Conservation (phyloP, 2,797 vertebrate genomes). For the Astyanax mexicanus region DNA sequence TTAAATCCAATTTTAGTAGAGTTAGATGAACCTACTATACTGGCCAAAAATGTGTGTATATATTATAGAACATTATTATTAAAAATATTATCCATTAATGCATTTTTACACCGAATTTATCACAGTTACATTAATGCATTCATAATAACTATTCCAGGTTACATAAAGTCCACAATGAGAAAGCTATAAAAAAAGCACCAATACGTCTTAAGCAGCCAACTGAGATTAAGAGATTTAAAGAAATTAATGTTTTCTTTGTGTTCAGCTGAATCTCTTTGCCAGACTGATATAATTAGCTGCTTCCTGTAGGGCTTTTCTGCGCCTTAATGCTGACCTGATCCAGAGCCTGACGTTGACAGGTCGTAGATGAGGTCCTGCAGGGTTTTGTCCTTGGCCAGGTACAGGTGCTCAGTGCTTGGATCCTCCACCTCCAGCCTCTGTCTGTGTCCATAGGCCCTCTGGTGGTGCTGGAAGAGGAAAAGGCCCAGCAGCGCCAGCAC, state of each 20-base stretch:
- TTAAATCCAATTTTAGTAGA: too few species aligned
- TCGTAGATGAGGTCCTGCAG: slow-evolving; percentile 95
- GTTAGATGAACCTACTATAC: too few species aligned
- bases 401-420: slow-evolving; percentile 93
- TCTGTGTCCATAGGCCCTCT: slow-evolving; percentile 90
- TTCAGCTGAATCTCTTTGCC: neutral
- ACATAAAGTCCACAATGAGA: neutral
- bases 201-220: neutral
- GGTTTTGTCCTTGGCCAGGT: slow-evolving; percentile 93
- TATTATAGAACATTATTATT: too few species aligned
- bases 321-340: slow-evolving; percentile 83
- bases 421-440: slow-evolving; percentile 93
- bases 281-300: neutral
- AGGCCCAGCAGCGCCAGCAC: slow-evolving; percentile 86
- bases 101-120: too few species aligned
- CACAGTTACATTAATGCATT: too few species aligned
- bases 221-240: neutral
- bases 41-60: too few species aligned
- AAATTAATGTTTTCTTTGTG: neutral
- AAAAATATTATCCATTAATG: too few species aligned
- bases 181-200: neutral
- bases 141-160: neutral
- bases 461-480: slow-evolving; percentile 91
- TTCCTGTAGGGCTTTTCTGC: neutral
- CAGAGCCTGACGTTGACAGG: slow-evolving; percentile 94